A percentile compares a stretch with the other conserved stretches of the same genome.
Conservation (phyloP, 2,113 vertebrate genomes). For the Mirounga angustirostris region DNA sequence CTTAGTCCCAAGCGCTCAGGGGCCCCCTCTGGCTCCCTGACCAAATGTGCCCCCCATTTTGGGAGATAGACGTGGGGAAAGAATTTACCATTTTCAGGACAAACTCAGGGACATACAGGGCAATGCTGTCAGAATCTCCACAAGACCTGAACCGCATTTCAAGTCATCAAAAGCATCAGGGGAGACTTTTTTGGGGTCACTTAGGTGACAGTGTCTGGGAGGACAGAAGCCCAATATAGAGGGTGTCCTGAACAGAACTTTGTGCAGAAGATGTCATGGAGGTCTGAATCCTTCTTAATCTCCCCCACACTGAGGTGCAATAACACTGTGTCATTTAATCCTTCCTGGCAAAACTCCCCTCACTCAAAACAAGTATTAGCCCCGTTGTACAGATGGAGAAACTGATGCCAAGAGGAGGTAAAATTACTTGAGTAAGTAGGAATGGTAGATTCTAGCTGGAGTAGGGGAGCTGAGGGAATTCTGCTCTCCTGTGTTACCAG, state of each 20-base stretch:
- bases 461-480: not conserved
- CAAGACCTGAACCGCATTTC: not conserved
- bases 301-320: not conserved
- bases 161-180: not conserved
- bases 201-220: not conserved
- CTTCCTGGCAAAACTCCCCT: not conserved
- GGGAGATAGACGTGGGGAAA: not conserved
- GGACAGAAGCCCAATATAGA: not conserved
- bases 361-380: not conserved
- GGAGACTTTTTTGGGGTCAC: not conserved
- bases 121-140: not conserved
- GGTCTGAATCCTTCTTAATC: not conserved
- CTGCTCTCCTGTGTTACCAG: not conserved
- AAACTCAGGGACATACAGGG: fast-evolving
- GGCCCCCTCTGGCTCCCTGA: not conserved
- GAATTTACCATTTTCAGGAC: not conserved
- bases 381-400: not conserved
- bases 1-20: not conserved
- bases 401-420: not conserved
- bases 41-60: not conserved
- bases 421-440: not conserved
- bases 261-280: not conserved
- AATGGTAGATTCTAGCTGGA: not conserved
- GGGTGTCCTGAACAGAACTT: not conserved
- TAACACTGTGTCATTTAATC: not conserved